Evolutionary conservation across 2,797 vertebrate genomes (phyloP).

Genomic region (Macroramphosus scolopax): DNA sequence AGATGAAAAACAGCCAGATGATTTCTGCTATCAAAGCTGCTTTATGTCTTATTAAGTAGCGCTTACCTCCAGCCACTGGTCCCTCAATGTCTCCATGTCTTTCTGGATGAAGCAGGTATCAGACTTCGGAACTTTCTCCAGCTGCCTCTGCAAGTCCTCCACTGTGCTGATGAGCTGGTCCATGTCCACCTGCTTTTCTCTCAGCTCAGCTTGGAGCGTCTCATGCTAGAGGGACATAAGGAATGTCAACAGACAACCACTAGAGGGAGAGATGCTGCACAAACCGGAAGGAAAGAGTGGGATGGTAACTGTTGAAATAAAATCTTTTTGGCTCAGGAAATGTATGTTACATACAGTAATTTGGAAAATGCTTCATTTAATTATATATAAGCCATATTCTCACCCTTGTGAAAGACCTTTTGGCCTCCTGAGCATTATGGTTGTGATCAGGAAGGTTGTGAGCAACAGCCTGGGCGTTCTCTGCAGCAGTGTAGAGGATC

Average conservation of each 20-base stretch:
- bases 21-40: background rate
- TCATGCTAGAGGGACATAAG: constrained; percentile 81
- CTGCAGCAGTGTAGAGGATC: constrained; percentile 77
- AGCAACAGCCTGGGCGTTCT: constrained; percentile 79
- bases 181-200: constrained; percentile 85
- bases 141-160: constrained; percentile 84
- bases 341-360: too few species aligned
- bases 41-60: background rate
- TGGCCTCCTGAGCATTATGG: constrained; percentile 86
- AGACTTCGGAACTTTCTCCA: constrained; percentile 82
- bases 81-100: constrained; percentile 83
- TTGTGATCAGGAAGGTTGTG: constrained; percentile 79
- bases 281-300: background rate
- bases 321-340: background rate
- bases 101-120: constrained; percentile 74
- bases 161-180: constrained; percentile 87
- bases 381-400: too few species aligned
- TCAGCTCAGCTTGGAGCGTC: constrained; percentile 81
- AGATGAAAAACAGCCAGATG: background rate
- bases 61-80: constrained; percentile 90
- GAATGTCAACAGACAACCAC: constrained; percentile 36
- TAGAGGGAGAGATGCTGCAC: constrained; percentile 37
- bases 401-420: constrained; percentile 84
- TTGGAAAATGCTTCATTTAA: too few species aligned
- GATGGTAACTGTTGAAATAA: background rate